Conservation (phyloP, 2,797 vertebrate genomes). For the Leptatherina wallacei region DNA sequence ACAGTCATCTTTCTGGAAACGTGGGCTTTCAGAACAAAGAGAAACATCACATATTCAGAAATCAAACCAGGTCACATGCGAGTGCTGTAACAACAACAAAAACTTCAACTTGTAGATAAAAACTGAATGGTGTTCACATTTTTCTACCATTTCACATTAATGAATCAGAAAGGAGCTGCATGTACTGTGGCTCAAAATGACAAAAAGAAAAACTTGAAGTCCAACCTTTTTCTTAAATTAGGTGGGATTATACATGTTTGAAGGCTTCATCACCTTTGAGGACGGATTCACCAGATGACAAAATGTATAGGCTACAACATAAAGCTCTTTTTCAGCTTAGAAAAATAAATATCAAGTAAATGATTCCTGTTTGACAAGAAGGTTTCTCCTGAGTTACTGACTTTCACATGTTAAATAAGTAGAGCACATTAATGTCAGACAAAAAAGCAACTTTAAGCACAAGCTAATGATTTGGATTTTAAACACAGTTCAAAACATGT, state of each 20-base stretch:
- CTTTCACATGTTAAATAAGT: conserved; percentile 45
- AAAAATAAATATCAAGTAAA: conserved; percentile 43
- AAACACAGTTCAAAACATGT: conserved; percentile 30
- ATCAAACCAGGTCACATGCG: conserved; percentile 49
- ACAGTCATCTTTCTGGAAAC: conserved; percentile 24
- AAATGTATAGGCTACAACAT: conserved; percentile 37
- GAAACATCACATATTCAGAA: conserved; percentile 31
- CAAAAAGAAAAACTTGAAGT: conserved; percentile 28
- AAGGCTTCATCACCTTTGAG: conserved; percentile 44
- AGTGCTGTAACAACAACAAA: conserved; percentile 22
- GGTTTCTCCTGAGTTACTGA: conserved; percentile 70
- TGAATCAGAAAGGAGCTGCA: conserved; percentile 57
- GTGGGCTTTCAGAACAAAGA: conserved; percentile 18
- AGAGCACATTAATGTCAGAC: conserved; percentile 26
- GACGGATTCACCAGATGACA: conserved; percentile 53
- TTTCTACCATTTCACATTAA: conserved; percentile 73
- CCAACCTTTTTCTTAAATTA: conserved; percentile 9
- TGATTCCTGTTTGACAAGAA: conserved; percentile 31
- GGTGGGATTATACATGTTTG: conserved; percentile 58
- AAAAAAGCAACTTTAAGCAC: conserved; percentile 14
- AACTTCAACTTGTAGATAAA: conserved; percentile 39
- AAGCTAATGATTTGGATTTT: conserved; percentile 42
- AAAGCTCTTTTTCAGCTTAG: conserved; percentile 12
- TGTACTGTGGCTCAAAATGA: conserved; percentile 53
- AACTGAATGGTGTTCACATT: conserved; percentile 67